Evolutionary conservation across 2,888 invertebrate species (phyloP).

Genomic region (Entomobrya multifasciata): DNA sequence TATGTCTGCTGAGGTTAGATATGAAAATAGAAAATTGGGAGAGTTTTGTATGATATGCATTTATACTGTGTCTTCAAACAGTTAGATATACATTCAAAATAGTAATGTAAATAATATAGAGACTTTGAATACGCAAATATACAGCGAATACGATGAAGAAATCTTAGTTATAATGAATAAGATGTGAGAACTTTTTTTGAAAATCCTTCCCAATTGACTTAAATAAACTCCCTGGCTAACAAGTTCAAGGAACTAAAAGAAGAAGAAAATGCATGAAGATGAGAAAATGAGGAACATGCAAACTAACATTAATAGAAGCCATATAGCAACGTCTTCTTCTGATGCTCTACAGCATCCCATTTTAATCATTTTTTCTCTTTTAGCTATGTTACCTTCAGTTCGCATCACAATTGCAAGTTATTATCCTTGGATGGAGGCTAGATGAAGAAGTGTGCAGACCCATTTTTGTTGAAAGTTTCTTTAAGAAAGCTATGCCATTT

Average conservation of each 20-base stretch:
- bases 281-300: constrained; percentile 30
- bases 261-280: not conserved
- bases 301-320: constrained; percentile 7
- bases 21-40: not conserved
- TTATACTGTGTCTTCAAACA: not conserved
- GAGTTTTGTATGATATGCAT: too few species aligned
- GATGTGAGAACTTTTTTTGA: constrained; percentile 42
- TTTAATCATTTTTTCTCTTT: not conserved
- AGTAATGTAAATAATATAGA: too few species aligned
- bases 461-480: not conserved
- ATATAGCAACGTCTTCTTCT: not conserved
- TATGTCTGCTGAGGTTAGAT: constrained; percentile 3
- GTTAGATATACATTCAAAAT: not conserved
- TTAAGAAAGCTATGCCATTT: constrained; percentile 5
- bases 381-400: constrained; percentile 1
- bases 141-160: not conserved
- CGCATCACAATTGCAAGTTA: constrained; percentile 1
- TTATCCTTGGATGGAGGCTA: not conserved
- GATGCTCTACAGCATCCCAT: not conserved
- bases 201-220: constrained; percentile 58
- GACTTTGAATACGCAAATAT: not conserved
- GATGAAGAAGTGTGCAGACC: not conserved
- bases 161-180: not conserved
- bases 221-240: constrained; percentile 22
- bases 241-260: too few species aligned